A percentile compares a stretch with the other conserved stretches of the same genome.
Evolutionary conservation across 2,888 invertebrate species (phyloP).

Genomic region (Epiblema foenella): DNA sequence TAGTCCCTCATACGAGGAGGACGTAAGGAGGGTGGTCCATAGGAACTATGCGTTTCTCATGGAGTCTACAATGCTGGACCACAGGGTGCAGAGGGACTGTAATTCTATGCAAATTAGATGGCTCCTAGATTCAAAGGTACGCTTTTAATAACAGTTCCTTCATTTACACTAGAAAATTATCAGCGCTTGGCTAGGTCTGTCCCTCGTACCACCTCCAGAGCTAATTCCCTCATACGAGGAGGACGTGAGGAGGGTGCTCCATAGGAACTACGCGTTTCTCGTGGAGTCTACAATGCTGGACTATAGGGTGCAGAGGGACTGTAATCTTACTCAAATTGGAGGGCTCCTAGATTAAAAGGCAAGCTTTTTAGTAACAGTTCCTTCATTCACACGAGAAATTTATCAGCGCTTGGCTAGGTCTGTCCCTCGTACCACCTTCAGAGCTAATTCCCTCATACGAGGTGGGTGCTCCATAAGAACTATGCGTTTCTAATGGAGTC

Average conservation of each 20-base stretch:
- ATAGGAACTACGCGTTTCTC: conserved; percentile 95
- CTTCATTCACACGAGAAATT: no score
- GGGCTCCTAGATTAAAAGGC: conserved; percentile 86
- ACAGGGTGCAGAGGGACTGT: conserved; percentile 96
- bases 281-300: conserved; percentile 99
- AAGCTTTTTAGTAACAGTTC: not conserved
- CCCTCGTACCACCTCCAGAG: conserved; percentile 91
- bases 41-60: conserved; percentile 97
- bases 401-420: no score
- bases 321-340: conserved; percentile 98
- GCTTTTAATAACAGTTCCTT: not conserved
- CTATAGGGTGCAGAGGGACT: conserved; percentile 97
- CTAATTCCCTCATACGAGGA: conserved; percentile 96
- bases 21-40: conserved; percentile 92
- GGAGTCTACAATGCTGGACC: conserved; percentile 99
- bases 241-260: conserved; percentile 93
- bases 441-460: conserved; percentile 95
- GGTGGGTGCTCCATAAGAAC: conserved; percentile 93
- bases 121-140: conserved; percentile 78
- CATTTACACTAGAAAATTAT: no score
- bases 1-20: conserved; percentile 96
- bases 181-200: no score
- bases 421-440: conserved; percentile 79
- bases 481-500: conserved; percentile 99
- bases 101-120: conserved; percentile 99